A percentile compares a stretch with the other conserved stretches of the same genome.
These are phyloP conservation scores for Macrosiphum euphorbiae DNA, from an alignment of 2,888 invertebrate genomes.

Conservation along the genomic window DNA sequence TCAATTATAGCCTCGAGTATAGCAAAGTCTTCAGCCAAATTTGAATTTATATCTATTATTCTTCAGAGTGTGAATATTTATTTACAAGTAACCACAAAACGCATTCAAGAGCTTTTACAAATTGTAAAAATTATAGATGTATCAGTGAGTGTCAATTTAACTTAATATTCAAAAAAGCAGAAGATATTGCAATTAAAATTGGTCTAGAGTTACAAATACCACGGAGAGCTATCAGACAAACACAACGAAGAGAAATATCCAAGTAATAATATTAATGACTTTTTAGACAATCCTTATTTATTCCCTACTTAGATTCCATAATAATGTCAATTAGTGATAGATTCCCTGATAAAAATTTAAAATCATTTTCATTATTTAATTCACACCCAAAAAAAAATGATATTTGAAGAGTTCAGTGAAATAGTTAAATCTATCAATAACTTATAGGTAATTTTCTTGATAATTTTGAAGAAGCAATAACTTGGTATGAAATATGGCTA, in stretches of 20 bases:
- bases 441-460: background rate
- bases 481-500: constrained; percentile 17
- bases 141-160: background rate
- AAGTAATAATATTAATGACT: background rate
- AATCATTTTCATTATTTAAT: no score
- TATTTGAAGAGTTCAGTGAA: no score
- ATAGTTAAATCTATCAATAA: no score
- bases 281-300: constrained; percentile 19
- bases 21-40: background rate
- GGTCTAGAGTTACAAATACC: background rate
- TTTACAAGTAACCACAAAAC: constrained; percentile 3
- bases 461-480: constrained; percentile 24
- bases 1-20: no score
- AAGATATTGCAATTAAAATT: background rate
- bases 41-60: background rate
- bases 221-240: background rate
- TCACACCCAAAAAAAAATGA: no score
- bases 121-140: background rate
- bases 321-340: background rate
- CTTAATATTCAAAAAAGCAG: constrained; percentile 11
- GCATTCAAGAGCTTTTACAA: background rate
- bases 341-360: no score
- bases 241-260: background rate
- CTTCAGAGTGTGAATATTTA: background rate
- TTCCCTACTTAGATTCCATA: background rate